Evolutionary conservation across 1,140 invertebrate species (phyloP).

Genomic region (Calycopis cecrops): DNA sequence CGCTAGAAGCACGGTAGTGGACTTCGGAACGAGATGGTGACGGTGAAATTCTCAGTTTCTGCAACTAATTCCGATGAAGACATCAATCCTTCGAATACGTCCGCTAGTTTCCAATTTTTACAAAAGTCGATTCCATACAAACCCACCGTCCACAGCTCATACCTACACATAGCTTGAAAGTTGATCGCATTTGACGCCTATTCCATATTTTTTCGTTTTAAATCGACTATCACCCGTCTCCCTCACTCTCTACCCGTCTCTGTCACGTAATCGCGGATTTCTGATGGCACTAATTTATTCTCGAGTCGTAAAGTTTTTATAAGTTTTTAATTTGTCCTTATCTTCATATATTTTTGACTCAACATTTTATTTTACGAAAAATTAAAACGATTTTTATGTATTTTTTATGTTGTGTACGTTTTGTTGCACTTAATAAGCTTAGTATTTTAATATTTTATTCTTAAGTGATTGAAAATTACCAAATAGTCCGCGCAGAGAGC

Average conservation of each 20-base stretch:
- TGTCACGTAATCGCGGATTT: constrained; percentile 11
- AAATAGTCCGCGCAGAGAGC: too few relatives aligned
- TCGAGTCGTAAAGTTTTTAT: constrained; percentile 14
- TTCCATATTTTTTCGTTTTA: constrained; percentile 32
- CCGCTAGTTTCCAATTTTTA: too few relatives aligned
- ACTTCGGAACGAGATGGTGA: too few relatives aligned
- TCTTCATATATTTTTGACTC: constrained; percentile 7
- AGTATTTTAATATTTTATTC: too few relatives aligned
- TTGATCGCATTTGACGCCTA: constrained; percentile 23
- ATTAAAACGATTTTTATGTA: constrained; percentile 8
- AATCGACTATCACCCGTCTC: constrained; percentile 26
- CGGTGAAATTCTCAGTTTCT: too few relatives aligned
- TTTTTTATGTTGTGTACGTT: constrained; percentile 1
- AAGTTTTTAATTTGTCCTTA: constrained; percentile 9
- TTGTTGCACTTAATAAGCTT: too few relatives aligned
- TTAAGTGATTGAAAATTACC: too few relatives aligned
- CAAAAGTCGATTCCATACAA: constrained; percentile 21
- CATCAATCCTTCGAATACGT: too few relatives aligned
- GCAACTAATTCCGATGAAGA: too few relatives aligned
- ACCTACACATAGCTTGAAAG: constrained; percentile 19
- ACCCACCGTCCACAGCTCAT: constrained; percentile 22
- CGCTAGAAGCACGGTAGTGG: too few relatives aligned
- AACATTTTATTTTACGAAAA: background rate
- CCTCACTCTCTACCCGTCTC: constrained; percentile 16
- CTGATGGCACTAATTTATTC: constrained; percentile 7